Evolutionary conservation across 2,797 vertebrate genomes (phyloP), one percentile per base, ranked within the genome.

Genomic region (Galagoides demidoff): DNA sequence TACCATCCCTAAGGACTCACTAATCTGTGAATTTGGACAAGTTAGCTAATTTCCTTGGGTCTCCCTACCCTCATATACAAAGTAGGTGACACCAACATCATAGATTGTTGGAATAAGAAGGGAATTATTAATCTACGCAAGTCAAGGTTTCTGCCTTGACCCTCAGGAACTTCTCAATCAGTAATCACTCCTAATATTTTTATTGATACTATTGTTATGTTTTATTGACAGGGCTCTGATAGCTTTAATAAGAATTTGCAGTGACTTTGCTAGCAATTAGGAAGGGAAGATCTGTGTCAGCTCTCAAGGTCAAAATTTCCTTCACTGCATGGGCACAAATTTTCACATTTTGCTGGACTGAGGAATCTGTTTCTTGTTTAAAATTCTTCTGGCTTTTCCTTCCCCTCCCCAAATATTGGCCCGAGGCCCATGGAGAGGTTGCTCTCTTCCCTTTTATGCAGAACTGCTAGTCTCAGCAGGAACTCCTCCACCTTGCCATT

Each of bases 311-410:
- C 64, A 73, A 89, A 64, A 76, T 81, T 55, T 85, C 43, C 22
- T 90, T 82, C 29, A 63, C 8, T 96, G 49, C 77, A 64, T 3
- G 19, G 31, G 74, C 57, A 95, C 29, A 52, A 22, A 39, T 78
- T 71, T 45, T 85, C 68, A 73, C 55, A 78, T 90, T 96, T 93
- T 68, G 17, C 74, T 64, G 55, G 11, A 45, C 2, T 55, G n/a
- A 45, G 19, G 19, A 92, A 63, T 93, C 43, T 95, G 39, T 74
- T 88, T 88, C 78, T 78, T 64, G n/a, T 79, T 96, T 90, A 78
- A 79, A 92, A 76, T 14, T 83, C 31, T 64, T 79, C 66, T 43
- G 43, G n/a, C 17, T 73, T 39, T 92, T 59, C 61, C 74, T 61
- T 94, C 5, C 49, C 7, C 7, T 85, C 57, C 25, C 14, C 63